Evolutionary conservation across 2,888 invertebrate species (phyloP), one percentile per base, ranked within the genome.

Genomic region (Microctonus hyperodae): DNA sequence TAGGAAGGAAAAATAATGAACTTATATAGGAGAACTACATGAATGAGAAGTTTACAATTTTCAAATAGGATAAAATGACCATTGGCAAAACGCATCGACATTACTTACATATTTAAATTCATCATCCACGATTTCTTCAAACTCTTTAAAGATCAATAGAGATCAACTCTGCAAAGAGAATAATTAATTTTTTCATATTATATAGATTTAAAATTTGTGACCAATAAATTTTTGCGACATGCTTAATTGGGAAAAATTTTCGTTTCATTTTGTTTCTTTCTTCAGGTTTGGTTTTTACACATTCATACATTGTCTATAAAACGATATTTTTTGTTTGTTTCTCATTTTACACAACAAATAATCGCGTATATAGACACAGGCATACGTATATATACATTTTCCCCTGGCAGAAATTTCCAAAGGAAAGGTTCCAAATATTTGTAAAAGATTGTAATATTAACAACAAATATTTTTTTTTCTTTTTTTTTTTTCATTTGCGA

Each of bases 301-400:
- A 44, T 44, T 44, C 44, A 44, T 7, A 40, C n/a, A 13, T 1
- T 40, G 44, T 20, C 16, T 44, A 44, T 20, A 44, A 7, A n/a
- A 16, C 16, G 16, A 16, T 44, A 16, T 44, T n/a, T 16, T 44
- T 16, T 44, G 20, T 20, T 5, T 10, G 1, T 35, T 10, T 10
- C 9, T 35, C 10, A 9, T 35, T 35, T 35, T 10, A 1, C 35
- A 16, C 44, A 44, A 44, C 44, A 44, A 44, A 44, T 44, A 6
- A 44, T 16, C 20, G 16, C 7, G 16, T 44, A 16, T 44, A n/a
- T 44, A 6, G 44, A 44, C 44, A 20, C 73, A 71, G 72, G 70
- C 73, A 72, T 67, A 55, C 25, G n/a, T n/a, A 53, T 25, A 55
- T 71, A 67, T 48, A 66, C 56, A 69, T 68, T 64, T 69, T 69